Conservation (phyloP, 2,113 vertebrate species). For the Trinectes maculatus region DNA sequence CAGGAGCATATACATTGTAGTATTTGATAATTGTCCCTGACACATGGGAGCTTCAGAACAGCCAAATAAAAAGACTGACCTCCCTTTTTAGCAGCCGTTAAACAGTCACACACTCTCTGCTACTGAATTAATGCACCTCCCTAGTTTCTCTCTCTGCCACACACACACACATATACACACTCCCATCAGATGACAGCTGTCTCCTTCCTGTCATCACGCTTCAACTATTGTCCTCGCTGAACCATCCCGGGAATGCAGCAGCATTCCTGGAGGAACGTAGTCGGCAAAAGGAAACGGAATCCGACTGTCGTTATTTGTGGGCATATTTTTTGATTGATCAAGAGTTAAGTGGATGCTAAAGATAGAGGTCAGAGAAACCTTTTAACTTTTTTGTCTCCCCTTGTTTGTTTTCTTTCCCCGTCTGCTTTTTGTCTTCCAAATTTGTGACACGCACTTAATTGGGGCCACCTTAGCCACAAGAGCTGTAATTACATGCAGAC, state of each 20-base stretch:
- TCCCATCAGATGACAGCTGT: conserved; percentile 43
- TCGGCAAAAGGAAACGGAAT: conserved; percentile 14
- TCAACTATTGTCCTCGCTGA: conserved; percentile 20
- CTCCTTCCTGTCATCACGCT: conserved; percentile 36
- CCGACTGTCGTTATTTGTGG: neutral
- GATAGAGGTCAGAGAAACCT: no score
- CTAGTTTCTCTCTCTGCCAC: neutral
- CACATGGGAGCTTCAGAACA: conserved; percentile 45
- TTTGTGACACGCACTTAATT: conserved; percentile 54
- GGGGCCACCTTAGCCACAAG: conserved; percentile 28
- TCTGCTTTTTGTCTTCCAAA: conserved; percentile 39
- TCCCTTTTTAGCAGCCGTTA: conserved; percentile 49
- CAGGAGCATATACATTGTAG: conserved; percentile 25
- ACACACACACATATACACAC: conserved; percentile 6
- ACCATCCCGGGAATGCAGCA: conserved; percentile 43
- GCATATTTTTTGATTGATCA: neutral
- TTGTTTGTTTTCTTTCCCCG: conserved; percentile 36
- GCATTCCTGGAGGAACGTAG: conserved; percentile 19
- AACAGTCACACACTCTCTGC: conserved; percentile 15
- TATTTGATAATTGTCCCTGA: conserved; percentile 55
- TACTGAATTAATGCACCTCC: neutral
- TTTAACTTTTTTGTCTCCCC: conserved; percentile 18
- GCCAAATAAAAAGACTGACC: conserved; percentile 49
- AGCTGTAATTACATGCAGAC: conserved; percentile 60
- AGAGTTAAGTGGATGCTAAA: conserved; percentile 17